Conservation (phyloP, 1,140 invertebrate genomes). For the Papilio dardanus region DNA sequence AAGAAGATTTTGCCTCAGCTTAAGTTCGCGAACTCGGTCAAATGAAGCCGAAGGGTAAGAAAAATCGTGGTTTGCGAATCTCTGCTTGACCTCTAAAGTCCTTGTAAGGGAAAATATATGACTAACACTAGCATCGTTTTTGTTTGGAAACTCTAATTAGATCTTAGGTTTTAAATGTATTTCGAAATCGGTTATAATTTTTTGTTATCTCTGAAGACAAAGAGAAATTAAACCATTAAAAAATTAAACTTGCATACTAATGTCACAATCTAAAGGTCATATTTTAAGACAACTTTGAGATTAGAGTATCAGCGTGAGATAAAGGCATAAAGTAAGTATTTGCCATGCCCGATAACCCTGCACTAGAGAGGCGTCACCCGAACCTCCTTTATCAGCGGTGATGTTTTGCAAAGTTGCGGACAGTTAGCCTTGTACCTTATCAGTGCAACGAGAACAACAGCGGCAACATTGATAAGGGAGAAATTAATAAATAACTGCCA, state of each 20-base stretch:
- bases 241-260: background rate
- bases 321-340: constrained; percentile 58
- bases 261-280: constrained; percentile 1
- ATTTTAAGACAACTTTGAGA: constrained; percentile 52
- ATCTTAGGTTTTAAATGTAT: too few species aligned
- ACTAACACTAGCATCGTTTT: too few species aligned
- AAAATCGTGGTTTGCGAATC: too few species aligned
- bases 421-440: constrained; percentile 49
- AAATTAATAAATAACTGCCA: constrained; percentile 59
- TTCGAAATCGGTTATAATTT: too few species aligned
- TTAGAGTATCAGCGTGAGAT: constrained; percentile 60
- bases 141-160: too few species aligned
- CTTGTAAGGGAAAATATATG: too few species aligned
- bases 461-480: constrained; percentile 46
- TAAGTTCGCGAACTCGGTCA: too few species aligned
- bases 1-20: too few species aligned
- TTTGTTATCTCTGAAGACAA: too few species aligned
- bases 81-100: too few species aligned
- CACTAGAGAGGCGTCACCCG: constrained; percentile 61
- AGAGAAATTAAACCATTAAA: background rate
- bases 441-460: constrained; percentile 51
- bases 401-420: constrained; percentile 74
- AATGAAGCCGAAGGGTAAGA: too few species aligned
- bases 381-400: constrained; percentile 53
- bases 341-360: constrained; percentile 68